Evolutionary conservation across 2,797 vertebrate species (phyloP), one percentile per base, ranked within the genome.

Genomic region (Hydrolagus colliei): DNA sequence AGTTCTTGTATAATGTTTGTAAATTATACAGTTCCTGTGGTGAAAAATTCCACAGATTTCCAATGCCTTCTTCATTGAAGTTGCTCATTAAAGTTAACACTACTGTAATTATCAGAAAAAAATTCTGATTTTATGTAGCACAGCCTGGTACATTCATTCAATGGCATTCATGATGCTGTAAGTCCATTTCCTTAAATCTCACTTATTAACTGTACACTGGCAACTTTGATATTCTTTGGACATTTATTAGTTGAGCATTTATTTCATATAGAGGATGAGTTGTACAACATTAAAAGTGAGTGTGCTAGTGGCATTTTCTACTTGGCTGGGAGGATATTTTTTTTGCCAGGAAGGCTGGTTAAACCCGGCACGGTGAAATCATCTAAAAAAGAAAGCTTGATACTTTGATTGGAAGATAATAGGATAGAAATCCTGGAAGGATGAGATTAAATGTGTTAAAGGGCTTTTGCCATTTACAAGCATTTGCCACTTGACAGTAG

Each of bases 51-150:
- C 5, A 13, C 76, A 79, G 22, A 18, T 63, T 80, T 67, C 78
- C 27, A 14, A 32, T 63, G 22, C 8, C 63, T 80, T 67, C 78
- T 16, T 7, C 16, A 13, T 67, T 65, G 2, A 22, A 27, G 18
- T 11, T 14, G 61, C 22, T 65, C 32, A 84, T 71, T 52, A 68
- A 52, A 84, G 65, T 68, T 71, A 82, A 12, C 22, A 16, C 65
- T 52, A 52, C 32, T 13, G 27, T 35, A 84, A 84, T 82, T 82
- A 65, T 82, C 79, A 82, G 63, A 80, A 65, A 78, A 72, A 18
- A 67, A 82, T 9, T 35, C 79, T 12, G 41, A 68, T 67, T 82
- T 82, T 68, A 84, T 20, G 14, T 35, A 71, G 16, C 65, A 41
- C 13, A 35, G 27, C 27, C 27, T 27, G 27, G 27, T 18, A 82